Evolutionary conservation across 2,888 invertebrate species (phyloP).

Genomic region (Alcis repandata): DNA sequence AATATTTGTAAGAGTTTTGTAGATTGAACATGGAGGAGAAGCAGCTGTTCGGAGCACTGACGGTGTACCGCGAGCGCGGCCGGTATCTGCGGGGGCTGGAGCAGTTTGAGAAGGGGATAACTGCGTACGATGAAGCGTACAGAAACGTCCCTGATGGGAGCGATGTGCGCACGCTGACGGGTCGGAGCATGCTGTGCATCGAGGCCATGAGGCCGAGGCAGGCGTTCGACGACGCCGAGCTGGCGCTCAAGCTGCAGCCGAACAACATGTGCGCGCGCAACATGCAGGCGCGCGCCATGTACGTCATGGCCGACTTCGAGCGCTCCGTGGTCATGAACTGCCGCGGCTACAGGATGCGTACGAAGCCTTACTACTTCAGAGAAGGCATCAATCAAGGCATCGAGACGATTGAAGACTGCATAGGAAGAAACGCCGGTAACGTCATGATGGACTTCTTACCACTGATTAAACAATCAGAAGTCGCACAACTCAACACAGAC

Average conservation of each 20-base stretch:
- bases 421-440: constrained; percentile 75
- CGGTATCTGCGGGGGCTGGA: constrained; percentile 76
- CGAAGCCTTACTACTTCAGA: constrained; percentile 77
- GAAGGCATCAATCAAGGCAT: constrained; percentile 80
- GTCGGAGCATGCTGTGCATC: constrained; percentile 77
- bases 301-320: constrained; percentile 81
- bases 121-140: constrained; percentile 76
- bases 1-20: too few species aligned
- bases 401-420: constrained; percentile 81
- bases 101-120: constrained; percentile 78
- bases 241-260: constrained; percentile 76
- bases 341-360: constrained; percentile 68
- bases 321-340: constrained; percentile 78
- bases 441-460: constrained; percentile 79
- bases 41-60: constrained; percentile 71
- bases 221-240: constrained; percentile 76
- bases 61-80: constrained; percentile 79
- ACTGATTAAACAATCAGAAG: constrained; percentile 74
- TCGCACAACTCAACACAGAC: constrained; percentile 55
- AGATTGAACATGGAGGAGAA: constrained; percentile 81
- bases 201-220: constrained; percentile 77
- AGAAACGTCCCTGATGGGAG: constrained; percentile 61
- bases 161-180: constrained; percentile 73
- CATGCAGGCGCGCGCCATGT: constrained; percentile 80
- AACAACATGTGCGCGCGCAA: constrained; percentile 76